These are phyloP conservation scores for Polyergus mexicanus DNA, from an alignment of 1,140 invertebrate species.

Conservation along the genomic window DNA sequence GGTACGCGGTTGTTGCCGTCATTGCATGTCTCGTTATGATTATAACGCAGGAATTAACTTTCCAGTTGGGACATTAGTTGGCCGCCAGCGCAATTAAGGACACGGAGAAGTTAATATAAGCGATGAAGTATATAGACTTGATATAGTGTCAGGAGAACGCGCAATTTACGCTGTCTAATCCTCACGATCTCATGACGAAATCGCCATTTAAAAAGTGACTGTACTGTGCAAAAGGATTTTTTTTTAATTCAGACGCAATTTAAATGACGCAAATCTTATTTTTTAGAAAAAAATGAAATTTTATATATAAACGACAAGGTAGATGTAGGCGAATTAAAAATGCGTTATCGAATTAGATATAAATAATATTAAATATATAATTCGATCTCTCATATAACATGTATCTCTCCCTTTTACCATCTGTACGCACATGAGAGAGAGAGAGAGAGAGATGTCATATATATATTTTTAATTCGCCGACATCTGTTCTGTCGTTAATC, in stretches of 20 bases:
- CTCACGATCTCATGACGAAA: not conserved
- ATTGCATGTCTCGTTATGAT: conserved; percentile 49
- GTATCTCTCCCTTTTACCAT: not conserved
- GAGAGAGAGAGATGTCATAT: not conserved
- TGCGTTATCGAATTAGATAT: not conserved
- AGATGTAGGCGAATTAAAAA: not conserved
- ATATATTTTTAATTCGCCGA: not conserved
- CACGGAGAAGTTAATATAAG: conserved; percentile 17
- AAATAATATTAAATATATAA: too few species aligned
- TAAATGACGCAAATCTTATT: not conserved
- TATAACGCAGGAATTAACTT: conserved; percentile 65
- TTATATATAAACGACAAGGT: not conserved
- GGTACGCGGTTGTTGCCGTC: conserved; percentile 46
- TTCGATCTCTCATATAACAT: not conserved
- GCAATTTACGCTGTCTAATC: not conserved
- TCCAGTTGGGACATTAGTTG: conserved; percentile 58
- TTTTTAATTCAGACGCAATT: not conserved
- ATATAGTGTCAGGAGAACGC: not conserved
- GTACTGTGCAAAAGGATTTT: not conserved
- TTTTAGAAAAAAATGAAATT: not conserved
- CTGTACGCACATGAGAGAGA: too few species aligned
- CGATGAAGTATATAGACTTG: not conserved
- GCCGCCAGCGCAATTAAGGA: conserved; percentile 63
- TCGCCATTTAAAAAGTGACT: not conserved
- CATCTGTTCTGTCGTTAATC: not conserved